phyloP scores from a whole-genome alignment of 2,113 vertebrate species.

The Macrotis lagotis region DNA sequence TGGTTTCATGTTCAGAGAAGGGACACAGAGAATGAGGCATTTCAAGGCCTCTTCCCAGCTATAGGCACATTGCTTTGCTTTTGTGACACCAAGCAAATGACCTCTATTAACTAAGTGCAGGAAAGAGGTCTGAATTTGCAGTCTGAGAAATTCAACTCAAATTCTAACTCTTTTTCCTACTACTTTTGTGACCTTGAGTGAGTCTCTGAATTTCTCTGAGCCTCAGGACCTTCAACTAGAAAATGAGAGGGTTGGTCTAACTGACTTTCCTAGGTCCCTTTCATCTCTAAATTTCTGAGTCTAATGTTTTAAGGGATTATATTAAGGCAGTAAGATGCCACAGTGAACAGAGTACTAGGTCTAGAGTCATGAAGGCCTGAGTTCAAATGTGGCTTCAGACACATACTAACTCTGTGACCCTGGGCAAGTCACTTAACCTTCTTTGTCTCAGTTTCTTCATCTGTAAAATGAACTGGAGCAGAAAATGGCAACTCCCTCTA shows the following conservation, averaged over 20 bases:
- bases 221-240: background rate
- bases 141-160: background rate
- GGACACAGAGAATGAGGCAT: background rate
- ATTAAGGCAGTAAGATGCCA: background rate
- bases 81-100: background rate
- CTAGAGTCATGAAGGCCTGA: background rate
- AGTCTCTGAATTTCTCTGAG: background rate
- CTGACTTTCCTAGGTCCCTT: background rate
- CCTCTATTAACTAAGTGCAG: background rate
- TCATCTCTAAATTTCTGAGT: background rate
- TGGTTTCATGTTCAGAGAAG: conserved; percentile 2
- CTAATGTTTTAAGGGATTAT: background rate
- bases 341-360: background rate
- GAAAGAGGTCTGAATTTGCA: background rate
- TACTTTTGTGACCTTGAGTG: background rate
- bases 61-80: background rate
- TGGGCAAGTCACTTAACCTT: background rate
- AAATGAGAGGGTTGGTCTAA: background rate
- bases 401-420: background rate
- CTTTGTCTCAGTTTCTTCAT: background rate
- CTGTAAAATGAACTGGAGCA: background rate
- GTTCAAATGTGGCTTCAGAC: background rate
- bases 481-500: background rate
- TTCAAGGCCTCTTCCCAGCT: background rate
- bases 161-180: background rate